These are phyloP conservation scores for Protobothrops flavoviridis DNA, from an alignment of 2,113 vertebrate species.

Conservation along the genomic window DNA sequence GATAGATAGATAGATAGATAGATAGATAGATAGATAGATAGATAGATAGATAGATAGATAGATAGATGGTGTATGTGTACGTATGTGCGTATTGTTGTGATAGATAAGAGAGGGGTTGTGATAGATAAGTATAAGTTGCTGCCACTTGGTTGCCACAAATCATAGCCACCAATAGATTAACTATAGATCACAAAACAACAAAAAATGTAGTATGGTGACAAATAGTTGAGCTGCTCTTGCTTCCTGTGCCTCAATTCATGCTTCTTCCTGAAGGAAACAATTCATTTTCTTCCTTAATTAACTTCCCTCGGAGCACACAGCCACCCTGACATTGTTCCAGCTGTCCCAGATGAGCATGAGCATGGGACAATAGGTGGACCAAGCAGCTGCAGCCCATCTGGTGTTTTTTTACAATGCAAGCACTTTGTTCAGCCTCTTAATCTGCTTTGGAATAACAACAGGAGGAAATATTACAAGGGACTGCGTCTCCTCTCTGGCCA, in stretches of 20 bases:
- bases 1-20: too few species aligned
- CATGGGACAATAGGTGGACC: not conserved
- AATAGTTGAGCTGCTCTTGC: not conserved
- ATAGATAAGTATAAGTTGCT: not conserved
- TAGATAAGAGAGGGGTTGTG: not conserved
- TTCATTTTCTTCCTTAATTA: not conserved
- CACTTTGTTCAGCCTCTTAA: not conserved
- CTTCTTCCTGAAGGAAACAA: not conserved
- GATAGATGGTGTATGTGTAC: too few species aligned
- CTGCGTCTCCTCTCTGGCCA: not conserved
- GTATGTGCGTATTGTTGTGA: not conserved
- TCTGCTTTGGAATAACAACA: not conserved
- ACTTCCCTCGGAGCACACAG: not conserved
- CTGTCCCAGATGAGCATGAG: not conserved
- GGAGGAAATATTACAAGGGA: not conserved
- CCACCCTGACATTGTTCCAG: not conserved
- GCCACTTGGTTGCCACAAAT: not conserved
- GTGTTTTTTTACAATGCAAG: not conserved
- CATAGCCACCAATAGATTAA: not conserved
- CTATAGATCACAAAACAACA: not conserved
- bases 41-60: too few species aligned
- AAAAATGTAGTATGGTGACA: not conserved
- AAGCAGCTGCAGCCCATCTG: not conserved
- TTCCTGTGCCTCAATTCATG: not conserved
- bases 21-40: too few species aligned